Evolutionary conservation across 1,140 invertebrate genomes (phyloP), one percentile per base, ranked within the genome.

Genomic region (Caenorhabditis briggsae): DNA sequence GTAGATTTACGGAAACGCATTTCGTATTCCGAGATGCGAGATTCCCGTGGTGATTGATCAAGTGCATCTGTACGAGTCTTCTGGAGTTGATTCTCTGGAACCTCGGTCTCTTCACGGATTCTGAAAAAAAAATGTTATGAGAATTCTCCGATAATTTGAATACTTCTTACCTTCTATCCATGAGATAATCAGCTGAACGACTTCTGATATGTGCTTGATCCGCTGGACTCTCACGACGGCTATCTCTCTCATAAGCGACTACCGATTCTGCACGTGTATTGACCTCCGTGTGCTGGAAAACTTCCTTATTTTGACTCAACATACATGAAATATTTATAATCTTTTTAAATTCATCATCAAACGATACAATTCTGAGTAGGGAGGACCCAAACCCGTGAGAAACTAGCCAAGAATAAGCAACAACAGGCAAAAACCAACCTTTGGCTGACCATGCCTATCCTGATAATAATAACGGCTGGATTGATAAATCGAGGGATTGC

Each of bases 121-220:
- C 90, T 91, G 48, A 82, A 91, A 86, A 53, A 46, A 33, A 9
- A 53, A 82, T 16, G 56, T 50, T 55, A 41, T 33, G 33, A 33
- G 33, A n/a, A 59, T 48, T n/a, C 59, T 53, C n/a, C n/a, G 9
- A 50, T 33, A 16, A 33, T 61, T 25, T 9, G 0, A 58, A 18
- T 5, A 12, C 11, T 5, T 25, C 11, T 70, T 84, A 91, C 90
- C 83, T 90, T 83, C 87, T 84, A 82, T 92, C 91, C 89, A 92
- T 92, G 33, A 92, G 83, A 86, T 92, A 92, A 83, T 92, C 91
- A 16, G 91, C 91, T 50, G 65, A 84, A 61, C 92, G 92, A 14
- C 90, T 91, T 18, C 91, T 88, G 8, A 85, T 85, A 70, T 92
- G 91, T n/a, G 53, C 56, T 55, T 83, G 56, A 20, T 82, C 64